Evolutionary conservation across 2,113 vertebrate species (phyloP).

Genomic region (Xyliphius kryptos): DNA sequence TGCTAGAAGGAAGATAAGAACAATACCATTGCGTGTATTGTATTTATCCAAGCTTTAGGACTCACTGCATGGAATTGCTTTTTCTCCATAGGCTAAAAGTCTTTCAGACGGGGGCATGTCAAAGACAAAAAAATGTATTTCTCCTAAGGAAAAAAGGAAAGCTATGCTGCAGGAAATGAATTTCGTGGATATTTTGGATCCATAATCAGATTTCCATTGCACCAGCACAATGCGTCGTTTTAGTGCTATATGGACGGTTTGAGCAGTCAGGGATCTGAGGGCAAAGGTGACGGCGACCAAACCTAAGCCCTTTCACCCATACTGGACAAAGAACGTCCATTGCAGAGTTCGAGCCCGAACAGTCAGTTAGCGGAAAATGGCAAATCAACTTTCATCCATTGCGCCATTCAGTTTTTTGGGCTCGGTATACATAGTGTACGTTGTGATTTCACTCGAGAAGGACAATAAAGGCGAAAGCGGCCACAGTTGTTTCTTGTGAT

Average conservation of each 20-base stretch:
- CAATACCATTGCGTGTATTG: conserved; percentile 21
- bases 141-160: background rate
- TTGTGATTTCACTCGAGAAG: no score
- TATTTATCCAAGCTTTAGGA: conserved; percentile 27
- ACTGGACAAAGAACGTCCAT: conserved; percentile 1
- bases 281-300: conserved; percentile 27
- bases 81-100: background rate
- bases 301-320: conserved; percentile 16
- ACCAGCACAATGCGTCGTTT: conserved; percentile 4
- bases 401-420: background rate
- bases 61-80: background rate
- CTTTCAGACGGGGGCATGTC: background rate
- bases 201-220: background rate
- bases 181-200: background rate
- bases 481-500: no score
- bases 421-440: no score
- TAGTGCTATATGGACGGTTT: conserved; percentile 16
- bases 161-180: background rate
- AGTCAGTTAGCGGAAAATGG: conserved; percentile 1
- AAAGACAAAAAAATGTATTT: background rate
- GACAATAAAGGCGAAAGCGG: no score
- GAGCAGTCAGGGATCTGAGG: conserved; percentile 20
- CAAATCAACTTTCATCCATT: background rate
- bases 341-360: background rate
- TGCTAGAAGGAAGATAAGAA: conserved; percentile 7